phyloP scores from a whole-genome alignment of 2,113 vertebrate genomes.

The Ophthalmotilapia sp. region DNA sequence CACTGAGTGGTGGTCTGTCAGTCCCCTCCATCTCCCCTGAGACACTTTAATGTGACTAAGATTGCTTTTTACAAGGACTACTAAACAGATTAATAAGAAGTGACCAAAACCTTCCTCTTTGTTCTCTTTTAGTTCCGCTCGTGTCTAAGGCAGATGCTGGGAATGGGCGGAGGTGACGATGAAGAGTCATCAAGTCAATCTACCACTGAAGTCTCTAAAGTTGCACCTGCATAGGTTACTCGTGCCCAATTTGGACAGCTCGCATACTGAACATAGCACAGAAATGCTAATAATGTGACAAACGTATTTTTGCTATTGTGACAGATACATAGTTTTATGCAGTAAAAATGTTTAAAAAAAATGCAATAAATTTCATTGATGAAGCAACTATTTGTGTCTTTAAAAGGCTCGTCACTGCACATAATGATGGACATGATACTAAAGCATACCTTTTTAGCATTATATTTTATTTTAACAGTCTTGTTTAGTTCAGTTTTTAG shows the following conservation, averaged over 20 bases:
- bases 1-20: neutral
- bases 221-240: constrained; percentile 43
- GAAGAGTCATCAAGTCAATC: constrained; percentile 64
- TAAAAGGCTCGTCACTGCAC: neutral
- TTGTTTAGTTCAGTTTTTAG: neutral
- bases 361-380: neutral
- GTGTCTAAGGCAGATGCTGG: constrained; percentile 59
- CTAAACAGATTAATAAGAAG: neutral
- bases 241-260: neutral
- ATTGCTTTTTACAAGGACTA: neutral
- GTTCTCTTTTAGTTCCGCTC: constrained; percentile 49
- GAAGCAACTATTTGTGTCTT: neutral
- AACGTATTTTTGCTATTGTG: neutral
- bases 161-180: constrained; percentile 60
- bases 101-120: neutral
- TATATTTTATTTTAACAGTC: neutral
- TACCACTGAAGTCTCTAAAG: constrained; percentile 73
- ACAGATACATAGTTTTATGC: neutral
- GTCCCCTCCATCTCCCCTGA: neutral
- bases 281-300: neutral
- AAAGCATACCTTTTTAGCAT: neutral
- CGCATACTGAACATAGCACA: neutral
- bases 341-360: neutral
- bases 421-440: neutral
- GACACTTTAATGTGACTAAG: neutral